Evolutionary conservation across 2,888 invertebrate genomes (phyloP).

Genomic region (Latheticus oryzae): DNA sequence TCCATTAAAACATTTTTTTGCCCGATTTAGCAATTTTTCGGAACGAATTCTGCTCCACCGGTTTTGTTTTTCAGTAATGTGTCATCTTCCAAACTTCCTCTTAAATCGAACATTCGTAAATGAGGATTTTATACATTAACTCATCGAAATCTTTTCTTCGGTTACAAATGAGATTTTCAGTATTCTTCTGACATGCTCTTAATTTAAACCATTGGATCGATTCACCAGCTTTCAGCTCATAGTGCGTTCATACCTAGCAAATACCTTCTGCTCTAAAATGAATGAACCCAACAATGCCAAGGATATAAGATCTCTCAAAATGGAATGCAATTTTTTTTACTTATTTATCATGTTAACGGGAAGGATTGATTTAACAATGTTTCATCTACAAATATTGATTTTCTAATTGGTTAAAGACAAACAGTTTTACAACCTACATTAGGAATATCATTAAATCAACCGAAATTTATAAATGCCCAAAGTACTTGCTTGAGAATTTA

Average conservation of each 20-base stretch:
- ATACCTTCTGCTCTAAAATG: slow-evolving; percentile 2
- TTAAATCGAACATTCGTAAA: slow-evolving; percentile 5
- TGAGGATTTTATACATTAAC: slow-evolving; percentile 4
- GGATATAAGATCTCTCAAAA: slow-evolving; percentile 9
- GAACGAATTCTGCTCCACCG: neutral
- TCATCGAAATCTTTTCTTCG: slow-evolving; percentile 7
- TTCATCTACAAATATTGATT: too few species aligned
- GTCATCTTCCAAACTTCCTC: too few species aligned
- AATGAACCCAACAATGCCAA: slow-evolving; percentile 5
- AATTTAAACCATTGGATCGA: slow-evolving; percentile 18
- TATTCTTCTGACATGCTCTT: slow-evolving; percentile 14
- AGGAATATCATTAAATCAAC: too few species aligned
- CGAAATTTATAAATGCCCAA: too few species aligned
- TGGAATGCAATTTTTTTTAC: too few species aligned
- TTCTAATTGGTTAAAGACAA: too few species aligned
- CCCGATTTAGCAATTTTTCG: slow-evolving; percentile 20
- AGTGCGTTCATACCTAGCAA: slow-evolving; percentile 7
- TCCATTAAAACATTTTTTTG: too few species aligned
- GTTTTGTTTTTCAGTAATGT: slow-evolving; percentile 17
- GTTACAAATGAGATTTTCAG: slow-evolving; percentile 12
- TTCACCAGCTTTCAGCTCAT: slow-evolving; percentile 5
- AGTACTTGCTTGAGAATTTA: too few species aligned
- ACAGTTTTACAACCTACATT: too few species aligned
- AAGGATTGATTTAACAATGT: too few species aligned
- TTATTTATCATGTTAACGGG: too few species aligned